Conservation (phyloP, 2,888 invertebrate genomes). For the Perithous albicinctus region DNA sequence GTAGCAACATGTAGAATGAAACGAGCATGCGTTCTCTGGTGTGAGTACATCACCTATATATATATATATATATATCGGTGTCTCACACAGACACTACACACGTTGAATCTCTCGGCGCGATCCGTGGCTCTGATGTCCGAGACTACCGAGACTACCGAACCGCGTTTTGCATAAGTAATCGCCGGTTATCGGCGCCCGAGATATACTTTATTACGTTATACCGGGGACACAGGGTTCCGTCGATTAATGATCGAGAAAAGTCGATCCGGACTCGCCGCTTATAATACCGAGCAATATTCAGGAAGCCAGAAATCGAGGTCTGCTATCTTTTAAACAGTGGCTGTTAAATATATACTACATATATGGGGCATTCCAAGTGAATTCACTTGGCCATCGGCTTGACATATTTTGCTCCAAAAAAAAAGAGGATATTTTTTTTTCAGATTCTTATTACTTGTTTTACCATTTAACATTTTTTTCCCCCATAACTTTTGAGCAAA, state of each 20-base stretch:
- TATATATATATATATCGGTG: too few species aligned
- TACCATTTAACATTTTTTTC: too few species aligned
- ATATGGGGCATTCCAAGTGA: too few species aligned
- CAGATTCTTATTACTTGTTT: too few species aligned
- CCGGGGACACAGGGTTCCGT: constrained; percentile 71
- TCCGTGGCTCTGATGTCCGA: background rate
- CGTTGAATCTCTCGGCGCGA: constrained; percentile 10
- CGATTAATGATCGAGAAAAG: constrained; percentile 63
- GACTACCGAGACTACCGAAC: background rate
- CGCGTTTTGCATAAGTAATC: constrained; percentile 25
- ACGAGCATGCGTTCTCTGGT: background rate
- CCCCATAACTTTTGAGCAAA: too few species aligned
- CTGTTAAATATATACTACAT: background rate
- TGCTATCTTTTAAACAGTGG: background rate
- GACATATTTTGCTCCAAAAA: too few species aligned
- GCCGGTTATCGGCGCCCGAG: constrained; percentile 21
- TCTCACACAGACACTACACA: background rate
- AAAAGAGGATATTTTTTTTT: too few species aligned
- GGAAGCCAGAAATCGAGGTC: constrained; percentile 44
- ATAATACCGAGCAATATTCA: constrained; percentile 54
- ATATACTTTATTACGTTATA: constrained; percentile 23
- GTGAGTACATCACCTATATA: background rate
- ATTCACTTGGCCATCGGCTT: too few species aligned
- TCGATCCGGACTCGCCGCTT: constrained; percentile 55
- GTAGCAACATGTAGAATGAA: background rate